A percentile compares a stretch with the other conserved stretches of the same genome.
Conservation (phyloP, 2,113 vertebrate genomes). For the Pogonocichla stellata region DNA sequence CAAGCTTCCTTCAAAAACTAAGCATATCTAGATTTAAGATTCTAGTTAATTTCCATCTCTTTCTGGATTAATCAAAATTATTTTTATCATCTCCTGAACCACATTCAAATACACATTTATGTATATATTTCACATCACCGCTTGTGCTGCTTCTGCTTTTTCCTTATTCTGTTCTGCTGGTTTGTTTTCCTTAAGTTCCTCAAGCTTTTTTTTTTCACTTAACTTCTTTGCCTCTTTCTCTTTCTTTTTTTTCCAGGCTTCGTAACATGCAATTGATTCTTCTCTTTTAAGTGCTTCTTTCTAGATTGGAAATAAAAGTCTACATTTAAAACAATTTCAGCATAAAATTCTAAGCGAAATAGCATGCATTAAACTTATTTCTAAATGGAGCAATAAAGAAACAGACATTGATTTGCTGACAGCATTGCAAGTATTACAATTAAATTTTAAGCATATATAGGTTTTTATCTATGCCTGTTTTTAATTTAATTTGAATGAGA, state of each 20-base stretch:
- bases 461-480: neutral
- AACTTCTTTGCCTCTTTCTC: slow-evolving; percentile 75
- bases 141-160: slow-evolving; percentile 78
- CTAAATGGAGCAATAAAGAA: neutral
- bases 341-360: neutral
- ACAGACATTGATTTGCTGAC: neutral
- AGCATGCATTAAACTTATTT: neutral
- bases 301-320: slow-evolving; percentile 24
- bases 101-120: neutral
- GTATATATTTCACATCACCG: slow-evolving; percentile 61
- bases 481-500: neutral
- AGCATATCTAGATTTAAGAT: neutral
- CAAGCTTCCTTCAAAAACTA: neutral
- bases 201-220: slow-evolving; percentile 73
- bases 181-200: slow-evolving; percentile 72
- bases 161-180: slow-evolving; percentile 75
- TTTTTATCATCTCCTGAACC: neutral
- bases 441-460: neutral
- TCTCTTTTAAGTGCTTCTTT: slow-evolving; percentile 78
- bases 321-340: neutral
- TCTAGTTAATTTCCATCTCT: neutral
- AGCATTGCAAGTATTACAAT: neutral
- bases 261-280: slow-evolving; percentile 84
- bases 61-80: neutral
- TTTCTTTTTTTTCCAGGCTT: slow-evolving; percentile 92